Evolutionary conservation across 2,888 invertebrate species (phyloP), one percentile per base, ranked within the genome.

Genomic region (Keiferia lycopersicella): DNA sequence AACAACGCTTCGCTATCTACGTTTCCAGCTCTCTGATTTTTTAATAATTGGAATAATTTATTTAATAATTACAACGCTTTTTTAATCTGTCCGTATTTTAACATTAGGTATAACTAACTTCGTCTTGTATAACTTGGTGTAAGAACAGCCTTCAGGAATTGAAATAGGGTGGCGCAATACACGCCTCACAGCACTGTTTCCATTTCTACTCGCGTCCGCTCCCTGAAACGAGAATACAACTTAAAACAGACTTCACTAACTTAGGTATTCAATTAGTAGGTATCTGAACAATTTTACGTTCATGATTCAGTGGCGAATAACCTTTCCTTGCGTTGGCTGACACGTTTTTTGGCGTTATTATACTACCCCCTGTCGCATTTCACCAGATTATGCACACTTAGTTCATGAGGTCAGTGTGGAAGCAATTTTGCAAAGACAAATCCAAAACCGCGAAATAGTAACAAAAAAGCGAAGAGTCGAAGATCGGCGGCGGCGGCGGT

Each of bases 141-240:
- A 91, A 91, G 91, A 90, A 90, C 91, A 91, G 91, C 91, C 91
- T 91, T 91, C 87, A 91, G 89, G 89, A 91, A 91, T 91, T 91
- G 91, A 91, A 88, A 87, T 82, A 88, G 80, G 83, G 84, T 89
- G 90, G 88, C 86, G 89, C 81, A 86, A 89, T 82, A 89, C 79
- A 79, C 90, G 82, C 90, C 92, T 96, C 96, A 96, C 94, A 97
- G 96, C 93, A 97, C 97, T 84, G 97, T 97, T 93, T 97, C 97
- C 95, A 97, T 96, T 93, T 97, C 97, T 78, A 97, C 96, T 95
- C 91, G 95, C 93, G 86, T 93, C 89, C 81, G 93, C 83, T 83
- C 92, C 82, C 91, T 91, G 82, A 48, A 87, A 89, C 62, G 65
- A 69, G 41, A 67, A 66, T 62, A 50, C 63, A 45, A n/a, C n/a